Percentiles rank a stretch among this genome's conserved stretches.
phyloP scores from a whole-genome alignment of 2,888 invertebrate genomes.

The Hyposoter dolosus region DNA sequence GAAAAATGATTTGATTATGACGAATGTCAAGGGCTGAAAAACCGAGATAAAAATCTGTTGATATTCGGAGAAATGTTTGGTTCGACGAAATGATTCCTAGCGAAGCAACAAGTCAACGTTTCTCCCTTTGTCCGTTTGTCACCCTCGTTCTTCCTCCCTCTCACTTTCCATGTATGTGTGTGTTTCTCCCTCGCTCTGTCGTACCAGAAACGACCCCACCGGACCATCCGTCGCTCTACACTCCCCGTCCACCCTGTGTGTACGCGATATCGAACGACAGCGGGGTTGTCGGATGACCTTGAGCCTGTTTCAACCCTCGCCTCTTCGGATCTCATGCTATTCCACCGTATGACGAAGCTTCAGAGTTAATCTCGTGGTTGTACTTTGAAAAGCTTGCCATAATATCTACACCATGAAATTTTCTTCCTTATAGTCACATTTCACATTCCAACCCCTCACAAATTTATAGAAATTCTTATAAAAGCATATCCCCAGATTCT shows the following conservation, averaged over 20 bases:
- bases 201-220: slow-evolving; percentile 34
- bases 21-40: background rate
- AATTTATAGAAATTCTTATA: background rate
- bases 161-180: background rate
- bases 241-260: background rate
- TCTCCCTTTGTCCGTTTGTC: background rate
- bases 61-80: background rate
- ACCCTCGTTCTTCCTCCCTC: background rate
- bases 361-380: slow-evolving; percentile 42
- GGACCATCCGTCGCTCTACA: slow-evolving; percentile 19
- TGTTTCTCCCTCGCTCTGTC: background rate
- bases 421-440: background rate
- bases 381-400: slow-evolving; percentile 18
- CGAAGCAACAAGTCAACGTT: slow-evolving; percentile 30
- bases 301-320: slow-evolving; percentile 39
- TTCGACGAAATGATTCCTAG: slow-evolving; percentile 8
- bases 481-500: background rate
- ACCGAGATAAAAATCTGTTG: background rate
- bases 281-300: slow-evolving; percentile 55
- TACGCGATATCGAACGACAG: slow-evolving; percentile 41
- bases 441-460: background rate
- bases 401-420: slow-evolving; percentile 10
- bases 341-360: slow-evolving; percentile 36
- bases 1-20: background rate
- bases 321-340: slow-evolving; percentile 40